Conservation (phyloP, 2,888 invertebrate genomes). For the Ormyrus nitidulus region DNA sequence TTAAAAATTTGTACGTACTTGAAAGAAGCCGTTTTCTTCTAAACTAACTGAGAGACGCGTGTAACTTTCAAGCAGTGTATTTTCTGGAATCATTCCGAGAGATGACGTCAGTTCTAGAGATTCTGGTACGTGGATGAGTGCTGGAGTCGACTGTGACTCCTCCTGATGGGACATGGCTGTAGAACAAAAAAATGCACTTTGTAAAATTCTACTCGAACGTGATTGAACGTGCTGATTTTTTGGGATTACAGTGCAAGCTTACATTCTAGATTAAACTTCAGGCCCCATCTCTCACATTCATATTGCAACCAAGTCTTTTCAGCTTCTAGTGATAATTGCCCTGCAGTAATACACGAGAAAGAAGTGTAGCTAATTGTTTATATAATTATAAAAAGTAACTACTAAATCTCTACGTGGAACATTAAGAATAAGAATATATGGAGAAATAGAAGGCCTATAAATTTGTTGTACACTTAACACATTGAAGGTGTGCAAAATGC, state of each 20-base stretch:
- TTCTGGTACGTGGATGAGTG: constrained; percentile 84
- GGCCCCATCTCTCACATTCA: constrained; percentile 92
- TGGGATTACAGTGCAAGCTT: constrained; percentile 67
- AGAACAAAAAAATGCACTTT: constrained; percentile 50
- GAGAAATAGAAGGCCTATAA: constrained; percentile 39
- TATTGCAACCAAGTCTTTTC: constrained; percentile 94
- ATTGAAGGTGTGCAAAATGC: constrained; percentile 1
- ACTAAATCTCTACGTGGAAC: constrained; percentile 42
- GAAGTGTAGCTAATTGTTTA: constrained; percentile 51
- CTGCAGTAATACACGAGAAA: constrained; percentile 76
- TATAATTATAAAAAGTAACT: constrained; percentile 27
- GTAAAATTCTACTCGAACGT: constrained; percentile 15
- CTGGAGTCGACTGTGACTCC: constrained; percentile 93
- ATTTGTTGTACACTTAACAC: neutral
- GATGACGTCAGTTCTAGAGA: constrained; percentile 79
- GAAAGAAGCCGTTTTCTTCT: constrained; percentile 87
- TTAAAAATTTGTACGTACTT: constrained; percentile 74
- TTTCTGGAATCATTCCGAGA: constrained; percentile 90
- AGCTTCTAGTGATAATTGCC: constrained; percentile 90
- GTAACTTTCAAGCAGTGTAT: constrained; percentile 89
- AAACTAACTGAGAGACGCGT: constrained; percentile 91
- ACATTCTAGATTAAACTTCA: constrained; percentile 89
- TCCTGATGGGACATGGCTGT: constrained; percentile 88
- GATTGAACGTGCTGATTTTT: constrained; percentile 47
- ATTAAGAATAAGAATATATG: constrained; percentile 18